Conservation (phyloP, 2,888 invertebrate genomes). For the Eupelmus urozonus region DNA sequence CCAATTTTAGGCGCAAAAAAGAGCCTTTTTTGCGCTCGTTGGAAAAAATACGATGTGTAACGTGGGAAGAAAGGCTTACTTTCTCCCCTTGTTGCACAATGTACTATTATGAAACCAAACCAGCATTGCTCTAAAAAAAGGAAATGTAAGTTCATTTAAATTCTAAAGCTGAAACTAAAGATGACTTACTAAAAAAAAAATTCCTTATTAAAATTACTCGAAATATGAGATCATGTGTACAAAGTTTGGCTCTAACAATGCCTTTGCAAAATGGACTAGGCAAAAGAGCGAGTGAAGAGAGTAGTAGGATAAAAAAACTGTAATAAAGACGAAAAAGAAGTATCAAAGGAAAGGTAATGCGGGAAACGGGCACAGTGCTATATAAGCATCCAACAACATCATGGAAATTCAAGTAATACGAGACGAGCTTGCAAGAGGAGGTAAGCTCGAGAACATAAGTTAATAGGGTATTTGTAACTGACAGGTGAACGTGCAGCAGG, state of each 20-base stretch:
- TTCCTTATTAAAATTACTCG: constrained; percentile 30
- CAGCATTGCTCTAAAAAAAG: too few relatives aligned
- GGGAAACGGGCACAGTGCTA: constrained; percentile 15
- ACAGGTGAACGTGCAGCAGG: constrained; percentile 31
- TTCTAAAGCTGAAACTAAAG: neutral
- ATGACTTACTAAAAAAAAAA: neutral
- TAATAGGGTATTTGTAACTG: constrained; percentile 52
- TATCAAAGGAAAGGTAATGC: constrained; percentile 38
- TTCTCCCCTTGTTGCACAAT: too few relatives aligned
- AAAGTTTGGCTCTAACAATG: constrained; percentile 29
- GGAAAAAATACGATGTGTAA: too few relatives aligned
- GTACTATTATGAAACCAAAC: too few relatives aligned
- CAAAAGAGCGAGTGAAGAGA: neutral
- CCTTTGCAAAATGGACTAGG: constrained; percentile 15
- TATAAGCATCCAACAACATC: constrained; percentile 25
- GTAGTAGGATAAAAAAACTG: constrained; percentile 25
- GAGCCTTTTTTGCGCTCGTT: too few relatives aligned
- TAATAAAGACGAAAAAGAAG: constrained; percentile 44
- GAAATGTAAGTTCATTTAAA: neutral
- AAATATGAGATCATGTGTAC: neutral
- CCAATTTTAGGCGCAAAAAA: too few relatives aligned
- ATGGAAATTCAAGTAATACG: constrained; percentile 40
- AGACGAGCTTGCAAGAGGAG: neutral
- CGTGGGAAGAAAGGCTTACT: too few relatives aligned
- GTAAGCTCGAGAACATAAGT: constrained; percentile 13